These are phyloP conservation scores for Resseliella maxima DNA, from an alignment of 2,888 invertebrate species.

Conservation along the genomic window DNA sequence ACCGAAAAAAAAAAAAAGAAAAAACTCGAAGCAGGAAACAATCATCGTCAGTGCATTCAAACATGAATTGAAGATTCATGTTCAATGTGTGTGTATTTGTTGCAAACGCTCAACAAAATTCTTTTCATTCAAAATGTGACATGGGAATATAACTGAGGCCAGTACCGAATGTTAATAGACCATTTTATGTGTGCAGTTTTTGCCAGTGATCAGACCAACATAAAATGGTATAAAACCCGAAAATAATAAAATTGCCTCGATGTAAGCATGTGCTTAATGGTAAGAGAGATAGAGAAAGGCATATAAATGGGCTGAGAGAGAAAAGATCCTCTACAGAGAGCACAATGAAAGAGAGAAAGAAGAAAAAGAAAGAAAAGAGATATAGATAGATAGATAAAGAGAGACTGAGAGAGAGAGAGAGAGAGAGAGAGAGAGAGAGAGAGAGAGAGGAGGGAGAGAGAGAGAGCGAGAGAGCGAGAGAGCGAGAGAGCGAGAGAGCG, in stretches of 20 bases:
- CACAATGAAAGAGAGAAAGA: too few relatives aligned
- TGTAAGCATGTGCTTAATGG: background rate
- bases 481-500: too few relatives aligned
- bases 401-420: too few relatives aligned
- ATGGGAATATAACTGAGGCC: background rate
- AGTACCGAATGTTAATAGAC: background rate
- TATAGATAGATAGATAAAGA: too few relatives aligned
- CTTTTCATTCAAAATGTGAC: background rate
- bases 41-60: conserved; percentile 8
- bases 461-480: too few relatives aligned
- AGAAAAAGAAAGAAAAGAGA: too few relatives aligned
- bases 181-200: conserved; percentile 15
- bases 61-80: conserved; percentile 5
- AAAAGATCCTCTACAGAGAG: too few relatives aligned
- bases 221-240: conserved; percentile 27
- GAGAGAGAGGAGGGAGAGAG: too few relatives aligned
- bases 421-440: too few relatives aligned
- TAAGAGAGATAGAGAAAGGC: background rate
- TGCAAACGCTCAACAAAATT: background rate
- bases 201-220: conserved; percentile 22
- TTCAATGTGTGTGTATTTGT: background rate
- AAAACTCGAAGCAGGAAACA: background rate
- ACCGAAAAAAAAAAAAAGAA: background rate
- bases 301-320: too few relatives aligned
- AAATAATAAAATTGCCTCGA: conserved; percentile 18